Conservation (phyloP, 2,888 invertebrate genomes). For the Dasypolia templi region DNA sequence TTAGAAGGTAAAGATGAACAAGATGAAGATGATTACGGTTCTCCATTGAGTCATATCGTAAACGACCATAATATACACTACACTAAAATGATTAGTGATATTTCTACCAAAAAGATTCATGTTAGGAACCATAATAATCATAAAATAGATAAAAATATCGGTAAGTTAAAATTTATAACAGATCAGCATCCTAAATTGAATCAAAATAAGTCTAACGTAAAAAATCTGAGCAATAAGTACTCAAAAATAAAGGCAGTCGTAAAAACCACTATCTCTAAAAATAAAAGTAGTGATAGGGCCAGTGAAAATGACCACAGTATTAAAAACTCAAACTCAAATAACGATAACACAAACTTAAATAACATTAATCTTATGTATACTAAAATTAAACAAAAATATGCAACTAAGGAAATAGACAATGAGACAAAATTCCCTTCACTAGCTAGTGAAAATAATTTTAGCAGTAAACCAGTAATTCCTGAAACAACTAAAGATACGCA, state of each 20-base stretch:
- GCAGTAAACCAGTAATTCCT: background rate
- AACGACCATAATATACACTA: background rate
- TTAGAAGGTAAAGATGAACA: background rate
- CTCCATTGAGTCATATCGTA: background rate
- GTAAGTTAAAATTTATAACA: background rate
- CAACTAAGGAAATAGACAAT: background rate
- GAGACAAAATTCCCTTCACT: background rate
- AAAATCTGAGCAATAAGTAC: background rate
- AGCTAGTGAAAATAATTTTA: background rate
- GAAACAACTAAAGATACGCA: background rate
- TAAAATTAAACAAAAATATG: background rate
- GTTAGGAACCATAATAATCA: background rate
- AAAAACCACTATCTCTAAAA: background rate
- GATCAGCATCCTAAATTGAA: background rate
- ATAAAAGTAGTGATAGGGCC: background rate
- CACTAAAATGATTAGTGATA: background rate
- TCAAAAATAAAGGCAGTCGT: background rate
- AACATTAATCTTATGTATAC: background rate
- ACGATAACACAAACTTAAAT: background rate
- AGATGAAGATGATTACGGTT: background rate
- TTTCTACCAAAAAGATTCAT: background rate
- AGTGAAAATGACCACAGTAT: background rate
- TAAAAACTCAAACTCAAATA: background rate
- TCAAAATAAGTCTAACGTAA: background rate
- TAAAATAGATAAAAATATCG: background rate